Percentiles rank a stretch among this genome's conserved stretches.
Evolutionary conservation across 2,797 vertebrate genomes (phyloP).

Genomic region (Rhynchotus rufescens): DNA sequence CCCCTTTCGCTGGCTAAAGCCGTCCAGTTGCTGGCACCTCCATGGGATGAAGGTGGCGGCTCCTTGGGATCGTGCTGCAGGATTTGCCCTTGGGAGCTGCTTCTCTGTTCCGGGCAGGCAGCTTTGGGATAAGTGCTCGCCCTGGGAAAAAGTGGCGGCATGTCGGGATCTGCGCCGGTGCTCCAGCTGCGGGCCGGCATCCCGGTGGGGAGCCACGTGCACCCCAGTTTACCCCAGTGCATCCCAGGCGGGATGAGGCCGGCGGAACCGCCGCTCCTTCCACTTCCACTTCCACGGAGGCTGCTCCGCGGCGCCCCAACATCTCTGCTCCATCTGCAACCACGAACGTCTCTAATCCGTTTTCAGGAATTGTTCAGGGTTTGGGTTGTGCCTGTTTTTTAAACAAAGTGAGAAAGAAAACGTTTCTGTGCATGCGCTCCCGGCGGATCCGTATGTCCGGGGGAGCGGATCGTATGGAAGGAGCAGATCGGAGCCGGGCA

Average conservation of each 20-base stretch:
- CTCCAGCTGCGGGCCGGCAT: neutral
- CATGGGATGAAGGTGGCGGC: neutral
- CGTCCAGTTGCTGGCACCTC: neutral
- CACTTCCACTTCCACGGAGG: constrained; percentile 20
- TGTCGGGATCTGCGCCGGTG: too few relatives aligned
- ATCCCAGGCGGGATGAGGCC: neutral
- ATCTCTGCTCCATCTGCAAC: constrained; percentile 57
- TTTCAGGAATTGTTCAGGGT: constrained; percentile 33
- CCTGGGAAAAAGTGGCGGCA: too few relatives aligned
- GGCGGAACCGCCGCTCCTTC: constrained; percentile 19
- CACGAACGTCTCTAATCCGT: constrained; percentile 48
- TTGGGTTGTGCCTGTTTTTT: neutral
- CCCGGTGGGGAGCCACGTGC: neutral
- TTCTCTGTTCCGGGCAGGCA: neutral
- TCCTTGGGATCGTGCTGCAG: neutral
- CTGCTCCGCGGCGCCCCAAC: neutral
- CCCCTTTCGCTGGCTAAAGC: neutral
- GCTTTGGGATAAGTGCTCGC: too few relatives aligned
- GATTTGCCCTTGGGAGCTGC: neutral
- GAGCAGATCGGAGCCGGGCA: constrained; percentile 47
- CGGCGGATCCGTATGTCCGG: constrained; percentile 19
- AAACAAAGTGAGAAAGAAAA: constrained; percentile 41
- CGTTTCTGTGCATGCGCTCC: neutral
- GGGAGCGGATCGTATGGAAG: constrained; percentile 11
- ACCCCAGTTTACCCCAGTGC: neutral